Base-by-base conservation (phyloP, 2,888 invertebrate genomes). In the Drosophila leonis region DNA sequence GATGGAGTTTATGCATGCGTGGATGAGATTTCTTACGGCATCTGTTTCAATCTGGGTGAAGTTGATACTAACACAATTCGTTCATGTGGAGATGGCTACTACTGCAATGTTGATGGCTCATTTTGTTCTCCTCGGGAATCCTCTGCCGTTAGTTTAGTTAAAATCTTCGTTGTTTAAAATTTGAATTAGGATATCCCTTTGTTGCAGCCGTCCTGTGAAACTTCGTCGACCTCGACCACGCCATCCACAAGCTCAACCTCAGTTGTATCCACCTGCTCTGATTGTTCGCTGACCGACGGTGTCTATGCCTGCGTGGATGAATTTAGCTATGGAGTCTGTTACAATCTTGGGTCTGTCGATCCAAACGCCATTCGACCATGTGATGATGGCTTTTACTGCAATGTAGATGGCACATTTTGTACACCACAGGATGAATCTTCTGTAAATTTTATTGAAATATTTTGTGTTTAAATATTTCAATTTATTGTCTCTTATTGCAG, bases 241-340 rank as follows among this genome's bases (percentile, higher is more conserved):
- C 9, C 33, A 12, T 4, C 29, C 2, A 12, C 62, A 24, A 9
- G 37, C 12, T 37, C 69, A 7, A 48, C 18, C 4, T 18, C 52
- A 27, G 54, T 10, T n/a, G 1, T 15, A 7, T 27, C 29, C 18
- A 51, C 33, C 8, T 83, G 80, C 52, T 54, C 62, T n/a, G 72
- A 85, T 62, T 85, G 85, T 31, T 52, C 61, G 18, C 18, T 64
- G 10, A 80, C 86, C 3, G 55, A 24, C n/a, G 6, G 4, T 0
- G 52, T 59, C 2, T 83, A 83, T 42, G 90, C 72, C 20, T 85
- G 85, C 57, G 0, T 85, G 0, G 69, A 61, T 65, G 87, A 85
- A 57, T 52, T 51, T 4, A 59, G 42, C 8, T 86, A 41, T 48
- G 85, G 87, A 4, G n/a, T 83, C 13, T 85, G 90, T 27, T 73